Percentiles rank a stretch among this genome's conserved stretches.
phyloP scores from a whole-genome alignment of 2,113 vertebrate species.

The Mus spicilegus region DNA sequence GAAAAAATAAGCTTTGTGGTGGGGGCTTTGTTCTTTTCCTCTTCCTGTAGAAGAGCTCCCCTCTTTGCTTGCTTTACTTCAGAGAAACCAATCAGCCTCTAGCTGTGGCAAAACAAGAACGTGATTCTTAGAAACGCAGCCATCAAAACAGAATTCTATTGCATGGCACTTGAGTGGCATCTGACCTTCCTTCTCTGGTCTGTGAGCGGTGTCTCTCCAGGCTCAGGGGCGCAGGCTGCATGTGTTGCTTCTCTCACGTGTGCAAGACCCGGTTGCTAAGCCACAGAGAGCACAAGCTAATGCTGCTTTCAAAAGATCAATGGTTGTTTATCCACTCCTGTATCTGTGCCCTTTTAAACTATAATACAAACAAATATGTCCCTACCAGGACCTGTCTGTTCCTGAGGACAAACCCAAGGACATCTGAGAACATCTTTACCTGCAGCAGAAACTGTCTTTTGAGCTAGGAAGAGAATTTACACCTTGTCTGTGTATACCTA shows the following conservation, averaged over 20 bases:
- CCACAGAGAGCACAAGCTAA: conserved; percentile 24
- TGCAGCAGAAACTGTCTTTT: background rate
- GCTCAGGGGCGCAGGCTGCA: background rate
- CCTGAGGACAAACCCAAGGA: background rate
- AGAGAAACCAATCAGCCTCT: conserved; percentile 34
- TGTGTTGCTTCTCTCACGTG: conserved; percentile 14
- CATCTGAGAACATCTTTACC: fast-evolving
- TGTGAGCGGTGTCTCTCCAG: background rate
- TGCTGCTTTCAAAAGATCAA: conserved; percentile 59
- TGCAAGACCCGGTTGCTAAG: conserved; percentile 76
- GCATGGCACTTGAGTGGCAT: background rate
- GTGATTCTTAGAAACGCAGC: conserved; percentile 54
- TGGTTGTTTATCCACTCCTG: conserved; percentile 50
- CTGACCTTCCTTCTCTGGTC: background rate
- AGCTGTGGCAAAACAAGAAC: conserved; percentile 20
- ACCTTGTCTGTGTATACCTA: too few species aligned
- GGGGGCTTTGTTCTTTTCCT: background rate
- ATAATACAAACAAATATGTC: conserved; percentile 11
- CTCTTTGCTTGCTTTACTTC: conserved; percentile 31
- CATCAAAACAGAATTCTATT: conserved; percentile 6
- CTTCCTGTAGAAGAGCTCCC: background rate
- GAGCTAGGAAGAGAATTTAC: background rate
- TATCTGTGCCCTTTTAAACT: conserved; percentile 38
- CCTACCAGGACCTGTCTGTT: background rate
- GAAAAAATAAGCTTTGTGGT: background rate